These are phyloP conservation scores for Rhaphigaster nebulosa DNA, from an alignment of 2,888 invertebrate species.

Conservation along the genomic window DNA sequence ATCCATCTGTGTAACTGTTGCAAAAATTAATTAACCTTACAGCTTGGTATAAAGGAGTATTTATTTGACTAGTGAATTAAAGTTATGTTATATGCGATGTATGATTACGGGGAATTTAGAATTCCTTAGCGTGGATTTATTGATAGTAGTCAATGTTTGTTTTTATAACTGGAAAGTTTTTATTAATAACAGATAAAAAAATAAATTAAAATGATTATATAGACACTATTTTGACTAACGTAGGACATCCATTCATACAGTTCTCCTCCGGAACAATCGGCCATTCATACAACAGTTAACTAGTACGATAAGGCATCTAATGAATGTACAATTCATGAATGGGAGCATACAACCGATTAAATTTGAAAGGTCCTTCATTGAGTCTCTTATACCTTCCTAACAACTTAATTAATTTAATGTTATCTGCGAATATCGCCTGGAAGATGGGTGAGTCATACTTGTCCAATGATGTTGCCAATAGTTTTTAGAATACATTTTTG, in stretches of 20 bases:
- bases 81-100: too few relatives aligned
- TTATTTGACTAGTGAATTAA: too few relatives aligned
- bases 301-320: background rate
- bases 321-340: background rate
- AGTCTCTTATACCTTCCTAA: background rate
- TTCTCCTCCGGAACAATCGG: background rate
- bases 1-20: too few relatives aligned
- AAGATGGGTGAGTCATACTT: background rate
- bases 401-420: background rate
- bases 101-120: too few relatives aligned
- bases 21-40: too few relatives aligned
- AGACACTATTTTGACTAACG: background rate
- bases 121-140: background rate
- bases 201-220: background rate
- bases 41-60: too few relatives aligned
- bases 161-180: background rate
- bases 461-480: background rate
- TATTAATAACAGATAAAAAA: background rate
- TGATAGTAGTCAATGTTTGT: background rate
- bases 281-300: background rate
- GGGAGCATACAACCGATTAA: background rate
- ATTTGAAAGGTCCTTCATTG: background rate
- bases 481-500: background rate
- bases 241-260: background rate
- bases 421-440: background rate